These are phyloP conservation scores for Ochropleura plecta DNA, from an alignment of 2,888 invertebrate genomes.

Conservation along the genomic window DNA sequence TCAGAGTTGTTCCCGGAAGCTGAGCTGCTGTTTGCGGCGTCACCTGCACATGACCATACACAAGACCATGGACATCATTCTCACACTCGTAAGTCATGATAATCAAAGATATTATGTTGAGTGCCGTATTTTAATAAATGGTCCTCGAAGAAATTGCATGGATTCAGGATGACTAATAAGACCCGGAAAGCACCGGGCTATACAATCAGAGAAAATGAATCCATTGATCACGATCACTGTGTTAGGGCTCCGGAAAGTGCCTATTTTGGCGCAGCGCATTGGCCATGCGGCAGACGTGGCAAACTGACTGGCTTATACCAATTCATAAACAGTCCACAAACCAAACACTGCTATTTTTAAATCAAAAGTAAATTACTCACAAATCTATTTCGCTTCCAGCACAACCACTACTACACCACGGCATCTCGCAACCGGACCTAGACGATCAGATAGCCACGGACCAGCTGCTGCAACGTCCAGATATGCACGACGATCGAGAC, in stretches of 20 bases:
- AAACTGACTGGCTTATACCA: not conserved
- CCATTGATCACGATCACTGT: not conserved
- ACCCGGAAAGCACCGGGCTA: not conserved
- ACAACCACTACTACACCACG: conserved; percentile 79
- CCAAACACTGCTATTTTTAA: not conserved
- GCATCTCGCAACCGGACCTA: conserved; percentile 82
- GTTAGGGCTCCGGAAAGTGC: too few relatives aligned
- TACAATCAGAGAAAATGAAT: not conserved
- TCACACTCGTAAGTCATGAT: conserved; percentile 77
- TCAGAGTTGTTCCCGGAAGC: conserved; percentile 95
- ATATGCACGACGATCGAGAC: conserved; percentile 75
- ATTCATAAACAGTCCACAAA: not conserved
- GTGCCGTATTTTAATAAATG: not conserved
- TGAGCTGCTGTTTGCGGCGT: conserved; percentile 93
- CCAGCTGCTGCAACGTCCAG: conserved; percentile 73
- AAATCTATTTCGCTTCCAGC: conserved; percentile 69
- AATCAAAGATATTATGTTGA: not conserved
- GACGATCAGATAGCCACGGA: conserved; percentile 88
- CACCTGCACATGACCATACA: conserved; percentile 93
- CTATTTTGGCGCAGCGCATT: too few relatives aligned
- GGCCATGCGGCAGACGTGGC: too few relatives aligned
- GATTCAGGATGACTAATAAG: not conserved
- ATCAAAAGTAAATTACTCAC: not conserved
- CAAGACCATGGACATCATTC: conserved; percentile 77
- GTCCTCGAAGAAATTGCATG: not conserved